phyloP scores from a whole-genome alignment of 2,888 invertebrate genomes.

The Agrilus biguttatus region DNA sequence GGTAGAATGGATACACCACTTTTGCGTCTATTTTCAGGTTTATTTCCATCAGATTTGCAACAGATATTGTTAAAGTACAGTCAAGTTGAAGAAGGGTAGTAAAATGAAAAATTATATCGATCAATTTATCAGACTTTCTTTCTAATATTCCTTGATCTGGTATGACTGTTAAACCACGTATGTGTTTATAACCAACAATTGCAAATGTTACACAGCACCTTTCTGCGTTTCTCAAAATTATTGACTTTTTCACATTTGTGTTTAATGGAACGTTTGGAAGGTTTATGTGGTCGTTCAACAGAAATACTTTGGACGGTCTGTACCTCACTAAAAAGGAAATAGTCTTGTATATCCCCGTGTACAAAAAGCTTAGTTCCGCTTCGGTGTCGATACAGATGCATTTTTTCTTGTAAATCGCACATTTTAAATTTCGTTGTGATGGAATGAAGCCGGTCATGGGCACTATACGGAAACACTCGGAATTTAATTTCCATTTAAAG shows the following conservation, averaged over 20 bases:
- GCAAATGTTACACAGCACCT: conserved; percentile 6
- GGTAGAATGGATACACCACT: conserved; percentile 36
- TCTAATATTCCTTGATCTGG: conserved; percentile 15
- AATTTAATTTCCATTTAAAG: conserved; percentile 37
- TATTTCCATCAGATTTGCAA: conserved; percentile 30
- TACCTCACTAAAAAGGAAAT: too few species aligned
- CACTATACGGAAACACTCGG: conserved; percentile 33
- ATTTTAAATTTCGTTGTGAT: conserved; percentile 18
- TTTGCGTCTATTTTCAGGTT: conserved; percentile 33
- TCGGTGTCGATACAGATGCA: too few species aligned
- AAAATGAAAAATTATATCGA: conserved; percentile 13
- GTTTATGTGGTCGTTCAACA: too few species aligned
- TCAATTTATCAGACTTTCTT: conserved; percentile 14
- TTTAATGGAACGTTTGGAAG: conserved; percentile 26
- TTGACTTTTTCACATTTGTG: conserved; percentile 12
- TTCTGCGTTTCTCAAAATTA: conserved; percentile 8
- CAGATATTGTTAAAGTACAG: conserved; percentile 7
- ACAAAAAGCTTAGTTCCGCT: too few species aligned
- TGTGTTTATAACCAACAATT: conserved; percentile 13
- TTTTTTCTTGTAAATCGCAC: too few species aligned
- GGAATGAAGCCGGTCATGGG: conserved; percentile 38
- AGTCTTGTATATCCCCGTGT: too few species aligned
- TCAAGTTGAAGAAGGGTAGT: conserved; percentile 7
- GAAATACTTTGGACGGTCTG: too few species aligned
- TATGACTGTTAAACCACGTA: conserved; percentile 13